Conservation (phyloP, 2,113 vertebrate genomes). For the Hystrix cristata region DNA sequence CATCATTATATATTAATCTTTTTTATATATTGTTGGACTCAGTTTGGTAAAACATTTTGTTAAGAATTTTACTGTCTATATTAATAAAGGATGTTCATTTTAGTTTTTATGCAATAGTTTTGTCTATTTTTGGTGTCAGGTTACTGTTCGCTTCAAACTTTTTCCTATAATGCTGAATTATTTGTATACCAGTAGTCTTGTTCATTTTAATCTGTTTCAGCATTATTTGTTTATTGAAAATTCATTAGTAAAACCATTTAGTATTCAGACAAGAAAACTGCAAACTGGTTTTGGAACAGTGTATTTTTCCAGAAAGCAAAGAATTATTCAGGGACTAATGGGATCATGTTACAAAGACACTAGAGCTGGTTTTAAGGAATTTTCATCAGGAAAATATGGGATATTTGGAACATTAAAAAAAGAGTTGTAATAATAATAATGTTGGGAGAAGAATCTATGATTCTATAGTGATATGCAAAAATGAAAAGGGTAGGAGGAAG, state of each 20-base stretch:
- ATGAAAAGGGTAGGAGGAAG: not conserved
- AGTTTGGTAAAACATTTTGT: constrained; percentile 3
- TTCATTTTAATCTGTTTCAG: not conserved
- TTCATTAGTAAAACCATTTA: not conserved
- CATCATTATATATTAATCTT: not conserved
- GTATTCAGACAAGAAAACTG: constrained; percentile 6
- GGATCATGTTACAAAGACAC: not conserved
- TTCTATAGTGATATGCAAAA: not conserved
- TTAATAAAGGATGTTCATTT: constrained; percentile 27
- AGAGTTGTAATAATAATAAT: not conserved
- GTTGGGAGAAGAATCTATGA: not conserved
- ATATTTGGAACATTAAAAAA: constrained; percentile 26
- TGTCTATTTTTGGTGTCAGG: not conserved
- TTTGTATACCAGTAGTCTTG: not conserved
- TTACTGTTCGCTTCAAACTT: not conserved
- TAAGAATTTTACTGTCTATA: not conserved
- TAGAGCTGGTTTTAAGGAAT: not conserved
- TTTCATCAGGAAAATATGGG: not conserved
- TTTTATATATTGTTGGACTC: not conserved
- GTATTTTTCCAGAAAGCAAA: not conserved
- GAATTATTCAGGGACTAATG: not conserved
- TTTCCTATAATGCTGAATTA: not conserved
- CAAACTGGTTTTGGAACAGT: not conserved
- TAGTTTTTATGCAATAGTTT: not conserved
- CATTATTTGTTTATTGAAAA: not conserved